Conservation (phyloP, 2,113 vertebrate genomes). For the Neogale vison region DNA sequence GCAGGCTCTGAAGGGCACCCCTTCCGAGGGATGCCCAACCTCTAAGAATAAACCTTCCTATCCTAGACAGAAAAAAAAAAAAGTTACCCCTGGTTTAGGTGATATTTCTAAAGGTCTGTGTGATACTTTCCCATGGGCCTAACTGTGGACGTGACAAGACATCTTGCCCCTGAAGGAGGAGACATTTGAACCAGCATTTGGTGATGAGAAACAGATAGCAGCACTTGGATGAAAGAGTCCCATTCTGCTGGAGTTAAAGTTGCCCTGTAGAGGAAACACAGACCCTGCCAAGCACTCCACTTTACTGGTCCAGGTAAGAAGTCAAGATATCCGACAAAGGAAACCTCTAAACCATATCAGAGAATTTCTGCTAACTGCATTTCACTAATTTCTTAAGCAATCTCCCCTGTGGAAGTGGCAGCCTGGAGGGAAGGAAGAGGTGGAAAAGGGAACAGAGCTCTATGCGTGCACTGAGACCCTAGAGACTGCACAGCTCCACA, state of each 20-base stretch:
- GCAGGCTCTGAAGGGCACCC: background rate
- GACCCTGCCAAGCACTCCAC: background rate
- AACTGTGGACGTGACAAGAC: background rate
- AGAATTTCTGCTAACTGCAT: slow-evolving; percentile 4
- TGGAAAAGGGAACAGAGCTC: background rate
- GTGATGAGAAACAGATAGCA: background rate
- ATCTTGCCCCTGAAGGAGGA: background rate
- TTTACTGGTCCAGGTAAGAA: background rate
- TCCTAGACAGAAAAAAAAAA: background rate
- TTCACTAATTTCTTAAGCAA: background rate
- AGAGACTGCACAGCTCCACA: background rate
- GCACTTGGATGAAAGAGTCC: background rate
- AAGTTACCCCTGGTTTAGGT: background rate
- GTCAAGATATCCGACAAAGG: background rate
- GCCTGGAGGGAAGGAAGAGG: background rate
- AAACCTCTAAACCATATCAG: background rate
- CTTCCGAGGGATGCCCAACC: background rate
- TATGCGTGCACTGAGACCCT: background rate
- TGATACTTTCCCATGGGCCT: background rate
- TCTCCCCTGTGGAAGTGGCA: background rate
- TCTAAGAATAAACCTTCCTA: background rate
- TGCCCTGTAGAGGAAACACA: background rate
- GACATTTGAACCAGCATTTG: background rate
- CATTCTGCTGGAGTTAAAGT: background rate
- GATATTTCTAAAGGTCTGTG: background rate